Base-by-base conservation (phyloP, 2,888 invertebrate species). In the Dilophus febrilis region DNA sequence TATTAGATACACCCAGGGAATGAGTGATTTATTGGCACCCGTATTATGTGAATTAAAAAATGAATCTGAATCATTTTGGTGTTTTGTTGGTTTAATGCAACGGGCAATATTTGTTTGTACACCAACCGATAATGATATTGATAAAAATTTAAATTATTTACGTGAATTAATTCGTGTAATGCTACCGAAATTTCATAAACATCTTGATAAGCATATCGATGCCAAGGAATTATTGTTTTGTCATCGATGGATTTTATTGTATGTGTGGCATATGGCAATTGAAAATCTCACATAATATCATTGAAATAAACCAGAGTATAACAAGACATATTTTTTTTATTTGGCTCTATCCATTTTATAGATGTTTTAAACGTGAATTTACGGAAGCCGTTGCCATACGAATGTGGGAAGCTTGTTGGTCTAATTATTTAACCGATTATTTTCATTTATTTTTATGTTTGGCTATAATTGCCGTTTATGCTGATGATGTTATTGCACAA, bases 321-420 rank as follows among this genome's bases (percentile, higher is more conserved):
- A n/a, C n/a, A 22, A 22, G 4, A 22, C 8, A 22, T 22, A 22
- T 22, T 22, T 6, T 22, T 22, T 22, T 22, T 22, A 22, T 22
- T n/a, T n/a, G n/a, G n/a, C 22, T 22, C 8, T 22, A 22, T 22
- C 22, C 8, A 22, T 19, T 38, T 61, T 64, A n/a, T 58, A 82
- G 81, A 45, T 90, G 92, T 58, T 88, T 94, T 64, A 87, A 88
- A 53, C 70, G 91, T 1, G 91, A 92, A 61, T 92, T 92, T 55
- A 80, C 84, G 1, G 88, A 90, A 57, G 75, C 77, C 12, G 83
- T 86, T 29, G 88, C 88, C 0, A 70, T 91, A 34, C 70, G 81
- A 27, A 90, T 92, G 81, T 92, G 91, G 91, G 90, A 94, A 64
- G 84, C 91, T 3, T 95, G 94, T 64, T 95, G 95, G 95, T 83